Evolutionary conservation across 2,113 vertebrate genomes (phyloP).

Genomic region (Podiceps cristatus): DNA sequence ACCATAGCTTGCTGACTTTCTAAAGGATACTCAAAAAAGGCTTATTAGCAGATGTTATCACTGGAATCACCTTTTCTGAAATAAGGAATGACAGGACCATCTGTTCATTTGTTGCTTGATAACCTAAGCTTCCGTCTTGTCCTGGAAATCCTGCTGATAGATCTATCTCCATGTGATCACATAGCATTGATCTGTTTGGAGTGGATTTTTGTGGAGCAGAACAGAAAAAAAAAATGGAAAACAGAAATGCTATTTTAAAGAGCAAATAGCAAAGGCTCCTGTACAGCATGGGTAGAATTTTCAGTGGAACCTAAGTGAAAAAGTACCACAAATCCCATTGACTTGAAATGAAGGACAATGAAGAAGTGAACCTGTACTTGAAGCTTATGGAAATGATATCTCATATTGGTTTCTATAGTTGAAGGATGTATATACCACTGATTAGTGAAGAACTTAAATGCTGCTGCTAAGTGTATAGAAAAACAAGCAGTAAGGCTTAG

Average conservation of each 20-base stretch:
- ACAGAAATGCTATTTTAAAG: conserved; percentile 25
- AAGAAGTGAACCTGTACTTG: background rate
- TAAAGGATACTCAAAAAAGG: conserved; percentile 70
- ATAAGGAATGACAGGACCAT: conserved; percentile 70
- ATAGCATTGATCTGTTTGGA: conserved; percentile 60
- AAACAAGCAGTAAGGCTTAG: background rate
- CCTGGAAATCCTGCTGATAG: conserved; percentile 63
- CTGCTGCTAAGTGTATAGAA: background rate
- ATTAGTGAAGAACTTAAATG: conserved; percentile 56
- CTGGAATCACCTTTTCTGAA: conserved; percentile 67
- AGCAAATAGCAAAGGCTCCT: background rate
- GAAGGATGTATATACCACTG: conserved; percentile 1
- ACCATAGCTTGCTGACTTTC: conserved; percentile 59
- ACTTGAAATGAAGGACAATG: background rate
- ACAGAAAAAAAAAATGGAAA: background rate
- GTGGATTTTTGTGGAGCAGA: conserved; percentile 48
- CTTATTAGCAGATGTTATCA: conserved; percentile 75
- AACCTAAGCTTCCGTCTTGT: conserved; percentile 59
- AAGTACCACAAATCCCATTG: background rate
- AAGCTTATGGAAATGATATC: background rate
- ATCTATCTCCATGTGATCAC: conserved; percentile 49
- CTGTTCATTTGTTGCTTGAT: conserved; percentile 72
- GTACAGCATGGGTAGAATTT: background rate
- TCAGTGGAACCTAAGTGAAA: background rate
- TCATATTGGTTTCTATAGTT: background rate